Evolutionary conservation across 1,140 invertebrate species (phyloP), one percentile per base, ranked within the genome.

Genomic region (Glossosoma conforme): DNA sequence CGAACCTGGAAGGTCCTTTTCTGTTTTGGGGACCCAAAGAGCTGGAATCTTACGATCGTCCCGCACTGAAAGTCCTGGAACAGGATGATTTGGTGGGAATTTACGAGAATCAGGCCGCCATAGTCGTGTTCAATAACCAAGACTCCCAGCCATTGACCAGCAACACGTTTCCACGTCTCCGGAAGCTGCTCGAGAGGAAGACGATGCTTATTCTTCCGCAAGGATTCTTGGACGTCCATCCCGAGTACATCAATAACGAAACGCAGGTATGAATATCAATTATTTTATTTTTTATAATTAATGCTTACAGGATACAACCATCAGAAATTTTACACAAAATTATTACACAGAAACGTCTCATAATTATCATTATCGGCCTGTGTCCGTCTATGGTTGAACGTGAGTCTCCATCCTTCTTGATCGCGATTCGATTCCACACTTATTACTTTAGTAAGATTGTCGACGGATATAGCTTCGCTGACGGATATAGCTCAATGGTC

Each of bases 11-110:
- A 58, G 78, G 78, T 1, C 78, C 78, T 0, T 80, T 77, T 56
- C 46, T 80, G 2, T 72, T 79, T 51, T 80, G 78, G 66, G 78
- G 78, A 11, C 73, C 72, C 8, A 67, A 72, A 21, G 68, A 68
- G 8, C 60, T 79, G 0, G 61, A 67, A 15, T 62, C 62, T 17
- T 70, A 73, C 41, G 66, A 68, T 25, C 55, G 72, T 28, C 69
- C 75, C 20, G 75, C 76, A 1, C 58, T 80, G 13, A 68, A 69
- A 30, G 64, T 69, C 17, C 48, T 74, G 5, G 68, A 70, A 3
- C 68, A 73, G 54, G 69, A 73, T 61, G 68, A 71, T 20, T 51
- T 74, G 54, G 68, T 70, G 63, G 65, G 63, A 44, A 67, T 74
- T 17, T 73, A 75, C 46, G 63, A 62, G 8, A 66, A 68, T 45